Evolutionary conservation across 2,888 invertebrate genomes (phyloP).

Genomic region (Auanema freiburgensis): DNA sequence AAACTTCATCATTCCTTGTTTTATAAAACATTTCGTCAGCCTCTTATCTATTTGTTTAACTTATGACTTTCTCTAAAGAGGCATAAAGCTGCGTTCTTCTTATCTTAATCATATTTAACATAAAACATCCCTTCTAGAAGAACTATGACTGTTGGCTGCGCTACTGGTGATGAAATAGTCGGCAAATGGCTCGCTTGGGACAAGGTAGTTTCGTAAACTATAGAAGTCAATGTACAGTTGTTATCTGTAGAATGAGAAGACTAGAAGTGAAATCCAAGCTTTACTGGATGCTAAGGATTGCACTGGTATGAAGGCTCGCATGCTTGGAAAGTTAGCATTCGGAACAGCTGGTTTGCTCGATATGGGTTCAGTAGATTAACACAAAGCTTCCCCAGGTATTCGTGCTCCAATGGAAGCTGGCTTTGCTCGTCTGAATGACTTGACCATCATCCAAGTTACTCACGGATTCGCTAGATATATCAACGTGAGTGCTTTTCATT

Average conservation of each 20-base stretch:
- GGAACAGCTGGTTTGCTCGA: slow-evolving; percentile 67
- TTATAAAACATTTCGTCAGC: no score
- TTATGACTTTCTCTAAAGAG: not conserved
- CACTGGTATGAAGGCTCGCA: slow-evolving; percentile 62
- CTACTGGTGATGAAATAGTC: slow-evolving; percentile 45
- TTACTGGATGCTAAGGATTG: slow-evolving; percentile 62
- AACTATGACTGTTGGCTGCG: slow-evolving; percentile 28
- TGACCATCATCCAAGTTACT: slow-evolving; percentile 84
- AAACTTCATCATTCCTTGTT: no score
- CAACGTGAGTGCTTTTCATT: slow-evolving; percentile 8
- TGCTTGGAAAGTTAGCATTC: slow-evolving; percentile 66
- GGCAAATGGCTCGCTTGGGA: slow-evolving; percentile 60
- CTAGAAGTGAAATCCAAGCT: slow-evolving; percentile 61
- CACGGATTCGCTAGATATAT: slow-evolving; percentile 60
- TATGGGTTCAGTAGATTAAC: not conserved
- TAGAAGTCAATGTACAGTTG: not conserved
- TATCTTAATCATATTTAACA: not conserved
- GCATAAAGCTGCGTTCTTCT: not conserved
- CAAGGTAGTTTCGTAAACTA: slow-evolving; percentile 31
- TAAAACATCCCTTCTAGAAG: not conserved
- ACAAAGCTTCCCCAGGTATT: slow-evolving; percentile 70
- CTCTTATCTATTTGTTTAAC: no score
- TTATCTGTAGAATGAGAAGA: slow-evolving; percentile 47
- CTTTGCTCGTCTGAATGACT: slow-evolving; percentile 89
- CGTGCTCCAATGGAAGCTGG: slow-evolving; percentile 91